Evolutionary conservation across 2,888 invertebrate species (phyloP), one percentile per base, ranked within the genome.

Genomic region (Tenthredo distinguenda): DNA sequence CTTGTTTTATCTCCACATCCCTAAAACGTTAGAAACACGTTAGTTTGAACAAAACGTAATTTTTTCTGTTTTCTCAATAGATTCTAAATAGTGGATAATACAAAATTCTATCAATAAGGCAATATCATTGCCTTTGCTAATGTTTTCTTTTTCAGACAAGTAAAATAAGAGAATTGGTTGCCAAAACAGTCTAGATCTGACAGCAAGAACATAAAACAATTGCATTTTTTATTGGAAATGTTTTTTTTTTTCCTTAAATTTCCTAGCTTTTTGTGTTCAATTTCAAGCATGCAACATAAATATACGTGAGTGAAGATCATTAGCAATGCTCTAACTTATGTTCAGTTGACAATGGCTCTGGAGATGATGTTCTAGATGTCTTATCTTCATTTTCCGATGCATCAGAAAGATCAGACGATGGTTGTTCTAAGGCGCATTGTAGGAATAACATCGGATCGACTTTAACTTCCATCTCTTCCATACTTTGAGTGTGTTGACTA

Each of bases 391-490:
- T 91, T 83, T 94, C 93, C 87, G 91, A 89, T 89, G 87, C 87
- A 26, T 93, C 93, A 2, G 92, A 92, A 81, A 89, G 88, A 84
- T 92, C 92, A 1, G 92, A 92, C 26, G 90, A 88, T 9, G 91
- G 90, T 71, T 93, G 94, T 87, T 95, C 95, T 86, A 95, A 93
- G 88, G 95, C 93, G 84, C 93, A 96, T 89, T 96, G 95, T 74
- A 96, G 92, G 88, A 96, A 95, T 91, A 96, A 93, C 96, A 96
- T 96, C 5, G 96, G 96, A 91, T 96, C 96, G 0, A 96, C 95
- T 91, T 95, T 95, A 0, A 96, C 95, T 94, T 96, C 96, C 95
- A 96, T 95, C 93, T 96, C 95, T 83, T 93, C 93, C 87, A 90
- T 93, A 76, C 89, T 92, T n/a, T 91, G 87, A n/a, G 84, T 85